phyloP scores from a whole-genome alignment of 2,113 vertebrate species.

The Delphinus delphis region DNA sequence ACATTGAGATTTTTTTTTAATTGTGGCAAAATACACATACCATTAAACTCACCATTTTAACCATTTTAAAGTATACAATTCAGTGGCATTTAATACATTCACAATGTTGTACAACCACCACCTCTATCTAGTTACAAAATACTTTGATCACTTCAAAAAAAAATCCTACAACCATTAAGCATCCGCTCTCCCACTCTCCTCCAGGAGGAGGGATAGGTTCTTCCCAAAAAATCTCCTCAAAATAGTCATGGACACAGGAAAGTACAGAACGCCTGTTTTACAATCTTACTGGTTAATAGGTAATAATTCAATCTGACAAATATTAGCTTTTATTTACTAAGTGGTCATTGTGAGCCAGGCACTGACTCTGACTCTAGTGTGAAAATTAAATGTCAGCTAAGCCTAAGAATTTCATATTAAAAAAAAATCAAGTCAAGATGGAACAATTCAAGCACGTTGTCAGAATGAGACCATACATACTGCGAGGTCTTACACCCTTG shows the following conservation, averaged over 20 bases:
- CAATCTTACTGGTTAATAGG: neutral
- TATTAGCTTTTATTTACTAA: neutral
- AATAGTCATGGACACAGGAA: neutral
- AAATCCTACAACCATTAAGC: neutral
- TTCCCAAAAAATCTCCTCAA: neutral
- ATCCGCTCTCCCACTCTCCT: neutral
- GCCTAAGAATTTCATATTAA: conserved; percentile 10
- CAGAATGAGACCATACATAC: neutral
- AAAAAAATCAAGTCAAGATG: neutral
- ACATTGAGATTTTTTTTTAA: no score
- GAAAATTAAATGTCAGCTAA: conserved; percentile 51
- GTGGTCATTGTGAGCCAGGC: neutral
- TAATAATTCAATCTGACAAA: neutral
- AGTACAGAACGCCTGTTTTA: neutral
- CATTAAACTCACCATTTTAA: no score
- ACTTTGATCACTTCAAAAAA: neutral
- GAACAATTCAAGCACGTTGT: neutral
- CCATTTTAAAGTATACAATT: no score
- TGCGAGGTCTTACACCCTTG: neutral
- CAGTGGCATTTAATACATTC: neutral
- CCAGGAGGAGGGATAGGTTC: neutral
- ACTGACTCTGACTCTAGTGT: neutral
- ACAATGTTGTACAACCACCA: neutral
- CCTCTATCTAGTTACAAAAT: neutral
- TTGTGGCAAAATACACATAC: no score